Evolutionary conservation across 2,113 vertebrate genomes (phyloP), one percentile per base, ranked within the genome.

Genomic region (Oreochromis niloticus): DNA sequence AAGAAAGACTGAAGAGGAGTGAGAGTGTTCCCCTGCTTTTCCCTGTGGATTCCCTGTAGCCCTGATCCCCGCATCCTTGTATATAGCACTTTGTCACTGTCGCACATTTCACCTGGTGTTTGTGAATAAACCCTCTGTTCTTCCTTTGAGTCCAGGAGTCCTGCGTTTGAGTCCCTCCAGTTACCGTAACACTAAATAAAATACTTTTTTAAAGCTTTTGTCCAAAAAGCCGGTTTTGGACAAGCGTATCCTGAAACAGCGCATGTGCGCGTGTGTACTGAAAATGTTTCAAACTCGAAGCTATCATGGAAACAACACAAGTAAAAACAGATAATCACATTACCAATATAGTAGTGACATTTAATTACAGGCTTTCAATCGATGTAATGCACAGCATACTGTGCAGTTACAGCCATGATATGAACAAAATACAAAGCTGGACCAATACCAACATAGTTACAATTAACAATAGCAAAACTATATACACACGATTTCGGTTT

Each of bases 141-240:
- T 34, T 7, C 32, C 32, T 34, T 34, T 34, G 32, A 34, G 32
- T 5, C 32, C 5, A 32, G 30, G 30, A 32, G 30, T 32, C 30
- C 5, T 32, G 30, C 30, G 5, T 32, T 32, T 32, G 30, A 32
- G 30, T 32, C 30, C 30, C 30, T 32, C 30, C 2, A 32, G 30
- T 32, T 4, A 32, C 30, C 30, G 30, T 32, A 32, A 32, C 30
- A 32, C 17, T 66, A 66, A 66, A 36, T 39, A 36, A 39, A 66
- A 66, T n/a, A 5, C 36, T 66, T 4, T 36, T 4, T 63, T 1
- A 36, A 36, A 36, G n/a, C 36, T 39, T 66, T 66, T n/a, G 61
- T 39, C 0, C 61, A 66, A 66, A 36, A 7, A 66, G 17, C 0
- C 10, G 1, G 39, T 39, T 66, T 66, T 12, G n/a, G 61, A 36